These are phyloP conservation scores for Allygus modestus DNA, from an alignment of 2,888 invertebrate genomes.

Conservation along the genomic window DNA sequence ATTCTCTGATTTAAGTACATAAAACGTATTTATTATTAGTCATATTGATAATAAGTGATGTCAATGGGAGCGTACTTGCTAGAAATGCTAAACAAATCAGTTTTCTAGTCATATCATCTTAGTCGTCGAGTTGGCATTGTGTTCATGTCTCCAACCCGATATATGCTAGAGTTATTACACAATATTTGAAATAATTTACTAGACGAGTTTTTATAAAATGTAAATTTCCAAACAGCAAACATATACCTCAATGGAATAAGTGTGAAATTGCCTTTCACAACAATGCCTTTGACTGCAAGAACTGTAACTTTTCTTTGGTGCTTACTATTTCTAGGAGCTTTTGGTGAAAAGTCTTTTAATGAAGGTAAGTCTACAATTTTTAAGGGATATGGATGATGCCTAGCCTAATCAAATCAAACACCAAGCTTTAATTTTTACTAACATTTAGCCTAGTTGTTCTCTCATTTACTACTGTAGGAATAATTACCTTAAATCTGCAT, in stretches of 20 bases:
- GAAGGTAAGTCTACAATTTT: no score
- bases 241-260: neutral
- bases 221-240: neutral
- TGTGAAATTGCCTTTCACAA: constrained; percentile 16
- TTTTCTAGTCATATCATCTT: neutral
- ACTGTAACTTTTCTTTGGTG: constrained; percentile 37
- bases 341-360: neutral
- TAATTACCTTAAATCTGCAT: no score
- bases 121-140: neutral
- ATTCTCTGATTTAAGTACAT: no score
- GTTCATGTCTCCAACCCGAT: neutral
- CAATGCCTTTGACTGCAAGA: constrained; percentile 17
- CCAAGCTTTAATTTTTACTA: no score
- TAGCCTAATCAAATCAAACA: no score
- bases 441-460: no score
- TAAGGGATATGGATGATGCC: no score
- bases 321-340: constrained; percentile 19
- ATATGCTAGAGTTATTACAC: neutral
- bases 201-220: neutral
- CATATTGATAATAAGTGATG: constrained; percentile 5
- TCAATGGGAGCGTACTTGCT: neutral
- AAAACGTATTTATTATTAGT: neutral
- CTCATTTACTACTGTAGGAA: no score
- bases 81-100: constrained; percentile 6
- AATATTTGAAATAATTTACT: neutral